Evolutionary conservation across 2,797 vertebrate species (phyloP), one percentile per base, ranked within the genome.

Genomic region (Lithobates pipiens): DNA sequence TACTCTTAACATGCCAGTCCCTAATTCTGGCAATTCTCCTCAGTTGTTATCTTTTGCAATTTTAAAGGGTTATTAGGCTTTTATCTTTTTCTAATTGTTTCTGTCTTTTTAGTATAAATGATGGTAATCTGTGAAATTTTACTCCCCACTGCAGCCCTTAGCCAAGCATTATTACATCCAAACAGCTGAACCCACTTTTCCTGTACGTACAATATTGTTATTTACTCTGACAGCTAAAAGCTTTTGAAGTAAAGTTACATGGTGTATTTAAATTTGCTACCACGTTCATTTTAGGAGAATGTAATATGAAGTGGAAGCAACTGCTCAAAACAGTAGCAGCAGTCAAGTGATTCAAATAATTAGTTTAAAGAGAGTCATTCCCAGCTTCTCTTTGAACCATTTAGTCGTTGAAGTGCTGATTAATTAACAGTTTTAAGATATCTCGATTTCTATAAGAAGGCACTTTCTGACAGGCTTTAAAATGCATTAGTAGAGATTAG

Each of bases 351-450:
- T 77, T 86, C 36, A 78, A 82, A 82, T 82, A 78, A 82, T 86
- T 86, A 77, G 54, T 68, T 81, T 71, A 86, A 80, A 42, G 79
- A 25, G 67, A 82, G 71, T 85, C 77, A 34, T 74, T 85, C 78
- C 80, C 77, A 54, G 57, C 50, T 50, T 77, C 61, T 82, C 75
- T 83, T 78, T 78, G 80, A 77, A 63, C 74, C 80, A 83, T 81
- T 86, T 86, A 86, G 85, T 73, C 82, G 75, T 57, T 68, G 80
- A 82, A 82, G 54, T 71, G 67, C 68, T 73, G 75, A 77, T 63
- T 86, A 86, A 86, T 86, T 86, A 86, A 82, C 68, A 77, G 85
- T 86, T 82, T 82, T 86, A 82, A 81, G 54, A 77, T 82, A 71
- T 82, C 80, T 77, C 75, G 68, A 82, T 82, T 82, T 86, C 80